A percentile compares a stretch with the other conserved stretches of the same genome.
phyloP scores from a whole-genome alignment of 1,140 invertebrate genomes.

The Aethina tumida region DNA sequence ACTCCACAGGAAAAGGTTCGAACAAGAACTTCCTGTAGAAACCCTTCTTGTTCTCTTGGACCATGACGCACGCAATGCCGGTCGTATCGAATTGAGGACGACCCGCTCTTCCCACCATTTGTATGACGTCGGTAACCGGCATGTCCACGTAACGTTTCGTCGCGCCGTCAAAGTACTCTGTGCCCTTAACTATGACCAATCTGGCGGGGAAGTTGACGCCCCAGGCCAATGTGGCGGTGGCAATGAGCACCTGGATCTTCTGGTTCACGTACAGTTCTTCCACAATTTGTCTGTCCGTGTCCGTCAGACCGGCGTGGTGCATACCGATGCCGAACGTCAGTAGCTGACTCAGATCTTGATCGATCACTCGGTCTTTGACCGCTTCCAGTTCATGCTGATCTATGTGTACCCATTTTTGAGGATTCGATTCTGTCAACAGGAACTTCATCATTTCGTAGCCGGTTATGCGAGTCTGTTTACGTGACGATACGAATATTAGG shows the following conservation, averaged over 20 bases:
- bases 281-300: conserved; percentile 80
- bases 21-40: conserved; percentile 99
- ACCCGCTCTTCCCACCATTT: conserved; percentile 99
- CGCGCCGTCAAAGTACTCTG: conserved; percentile 98
- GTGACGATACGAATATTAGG: conserved; percentile 95
- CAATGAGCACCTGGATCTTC: conserved; percentile 97
- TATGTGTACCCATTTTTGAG: conserved; percentile 79
- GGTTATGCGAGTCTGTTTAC: conserved; percentile 93
- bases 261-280: conserved; percentile 95
- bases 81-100: conserved; percentile 89
- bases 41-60: conserved; percentile 97
- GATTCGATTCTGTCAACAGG: conserved; percentile 81
- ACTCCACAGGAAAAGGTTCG: conserved; percentile 98
- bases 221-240: conserved; percentile 97
- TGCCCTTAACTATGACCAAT: conserved; percentile 61
- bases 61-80: conserved; percentile 92
- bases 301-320: conserved; percentile 92
- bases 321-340: conserved; percentile 96
- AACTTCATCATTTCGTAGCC: conserved; percentile 93
- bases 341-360: conserved; percentile 87
- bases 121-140: conserved; percentile 97
- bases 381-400: conserved; percentile 15
- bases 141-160: conserved; percentile 95
- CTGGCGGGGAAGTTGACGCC: conserved; percentile 98
- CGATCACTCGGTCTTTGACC: conserved; percentile 34